Percentiles rank a stretch among this genome's conserved stretches.
Conservation (phyloP, 2,797 vertebrate genomes). For the Pitangus sulphuratus region DNA sequence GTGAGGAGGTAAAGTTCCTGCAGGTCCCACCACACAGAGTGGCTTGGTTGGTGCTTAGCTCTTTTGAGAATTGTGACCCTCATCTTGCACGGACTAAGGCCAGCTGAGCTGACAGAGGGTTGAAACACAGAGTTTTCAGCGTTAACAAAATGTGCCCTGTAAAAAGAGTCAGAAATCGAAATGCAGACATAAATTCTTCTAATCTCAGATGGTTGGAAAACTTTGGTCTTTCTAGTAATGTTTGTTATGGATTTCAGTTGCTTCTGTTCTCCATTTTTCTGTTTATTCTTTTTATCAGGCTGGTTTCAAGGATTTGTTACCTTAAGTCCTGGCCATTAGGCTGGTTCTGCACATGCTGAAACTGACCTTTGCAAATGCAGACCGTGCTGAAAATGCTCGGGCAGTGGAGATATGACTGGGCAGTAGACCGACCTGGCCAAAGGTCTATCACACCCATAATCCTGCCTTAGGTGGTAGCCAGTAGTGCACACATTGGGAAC, state of each 20-base stretch:
- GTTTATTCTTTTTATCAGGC: constrained; percentile 5
- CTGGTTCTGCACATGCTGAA: background rate
- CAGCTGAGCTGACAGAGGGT: background rate
- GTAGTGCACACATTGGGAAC: background rate
- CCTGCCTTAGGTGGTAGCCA: background rate
- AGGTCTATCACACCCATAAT: background rate
- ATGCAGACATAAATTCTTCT: background rate
- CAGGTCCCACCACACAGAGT: background rate
- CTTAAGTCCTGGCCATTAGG: background rate
- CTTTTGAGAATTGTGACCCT: background rate
- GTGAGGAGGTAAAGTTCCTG: background rate
- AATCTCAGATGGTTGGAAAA: background rate
- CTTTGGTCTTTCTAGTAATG: background rate
- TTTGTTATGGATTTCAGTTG: background rate
- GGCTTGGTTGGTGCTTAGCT: background rate
- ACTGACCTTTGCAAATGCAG: background rate
- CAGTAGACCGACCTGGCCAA: background rate
- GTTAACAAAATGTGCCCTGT: background rate
- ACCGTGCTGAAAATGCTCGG: background rate
- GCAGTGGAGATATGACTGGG: background rate
- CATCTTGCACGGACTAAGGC: background rate
- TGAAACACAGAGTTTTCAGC: background rate
- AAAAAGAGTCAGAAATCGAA: background rate
- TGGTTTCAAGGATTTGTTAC: constrained; percentile 26
- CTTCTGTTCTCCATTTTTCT: background rate